phyloP scores from a whole-genome alignment of 2,113 vertebrate species.

The Corythaeola cristata region DNA sequence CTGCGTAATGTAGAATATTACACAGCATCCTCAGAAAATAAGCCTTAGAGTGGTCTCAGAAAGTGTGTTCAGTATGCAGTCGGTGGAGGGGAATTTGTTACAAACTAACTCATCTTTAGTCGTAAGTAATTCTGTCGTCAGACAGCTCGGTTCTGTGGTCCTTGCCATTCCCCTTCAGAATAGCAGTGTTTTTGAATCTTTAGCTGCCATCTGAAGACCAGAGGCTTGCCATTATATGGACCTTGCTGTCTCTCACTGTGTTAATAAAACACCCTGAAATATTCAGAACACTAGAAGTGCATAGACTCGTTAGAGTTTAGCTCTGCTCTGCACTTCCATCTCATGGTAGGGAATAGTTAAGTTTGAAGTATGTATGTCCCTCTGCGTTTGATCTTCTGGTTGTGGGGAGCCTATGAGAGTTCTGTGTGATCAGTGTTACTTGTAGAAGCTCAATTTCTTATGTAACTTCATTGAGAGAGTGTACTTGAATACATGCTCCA shows the following conservation, averaged over 20 bases:
- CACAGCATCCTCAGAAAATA: neutral
- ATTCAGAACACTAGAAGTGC: neutral
- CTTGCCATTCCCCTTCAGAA: neutral
- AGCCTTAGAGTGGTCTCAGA: neutral
- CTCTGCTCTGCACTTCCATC: neutral
- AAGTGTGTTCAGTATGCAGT: neutral
- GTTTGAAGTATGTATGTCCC: neutral
- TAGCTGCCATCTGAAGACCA: neutral
- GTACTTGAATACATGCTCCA: neutral
- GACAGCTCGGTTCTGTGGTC: neutral
- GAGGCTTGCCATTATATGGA: neutral
- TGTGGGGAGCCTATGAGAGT: neutral
- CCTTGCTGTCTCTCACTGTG: neutral
- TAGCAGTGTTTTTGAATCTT: neutral
- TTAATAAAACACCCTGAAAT: neutral
- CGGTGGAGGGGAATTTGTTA: neutral
- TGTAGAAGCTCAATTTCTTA: neutral
- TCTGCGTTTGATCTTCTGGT: neutral
- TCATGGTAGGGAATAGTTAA: neutral
- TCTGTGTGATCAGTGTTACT: neutral
- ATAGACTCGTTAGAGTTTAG: neutral
- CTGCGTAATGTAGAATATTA: neutral
- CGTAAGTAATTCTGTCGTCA: neutral
- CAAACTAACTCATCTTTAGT: neutral
- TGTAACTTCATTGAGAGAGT: fast-evolving